phyloP scores from a whole-genome alignment of 1,140 invertebrate species.

The Cataglyphis hispanica region DNA sequence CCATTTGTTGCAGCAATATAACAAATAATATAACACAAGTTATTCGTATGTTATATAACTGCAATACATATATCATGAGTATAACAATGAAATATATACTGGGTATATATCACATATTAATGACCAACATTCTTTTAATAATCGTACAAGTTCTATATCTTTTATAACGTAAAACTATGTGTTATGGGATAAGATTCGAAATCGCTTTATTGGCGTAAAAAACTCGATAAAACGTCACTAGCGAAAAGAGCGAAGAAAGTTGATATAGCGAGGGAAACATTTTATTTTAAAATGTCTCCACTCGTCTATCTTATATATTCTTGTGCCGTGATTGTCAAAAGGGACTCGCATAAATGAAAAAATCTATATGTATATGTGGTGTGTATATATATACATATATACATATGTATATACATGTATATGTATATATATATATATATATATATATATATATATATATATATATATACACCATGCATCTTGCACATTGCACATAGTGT shows the following conservation, averaged over 20 bases:
- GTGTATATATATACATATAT: neutral
- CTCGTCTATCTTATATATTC: neutral
- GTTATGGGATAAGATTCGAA: neutral
- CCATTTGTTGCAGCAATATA: no score
- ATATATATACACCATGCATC: no score
- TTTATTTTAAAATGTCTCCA: neutral
- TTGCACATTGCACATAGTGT: no score
- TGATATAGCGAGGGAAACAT: neutral
- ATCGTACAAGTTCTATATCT: neutral
- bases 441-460: no score
- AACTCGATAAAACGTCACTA: neutral
- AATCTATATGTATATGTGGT: no score
- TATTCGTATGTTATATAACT: no score
- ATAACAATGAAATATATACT: no score
- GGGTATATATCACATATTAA: no score
- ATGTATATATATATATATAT: neutral
- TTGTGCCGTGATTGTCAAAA: neutral
- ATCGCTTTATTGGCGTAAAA: neutral
- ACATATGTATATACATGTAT: no score
- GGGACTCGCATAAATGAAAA: neutral
- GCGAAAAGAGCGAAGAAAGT: neutral
- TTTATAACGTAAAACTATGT: neutral
- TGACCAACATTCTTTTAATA: neutral
- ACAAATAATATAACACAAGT: no score
- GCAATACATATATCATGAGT: no score